Conservation (phyloP, 2,113 vertebrate species). For the Xiphias gladius region DNA sequence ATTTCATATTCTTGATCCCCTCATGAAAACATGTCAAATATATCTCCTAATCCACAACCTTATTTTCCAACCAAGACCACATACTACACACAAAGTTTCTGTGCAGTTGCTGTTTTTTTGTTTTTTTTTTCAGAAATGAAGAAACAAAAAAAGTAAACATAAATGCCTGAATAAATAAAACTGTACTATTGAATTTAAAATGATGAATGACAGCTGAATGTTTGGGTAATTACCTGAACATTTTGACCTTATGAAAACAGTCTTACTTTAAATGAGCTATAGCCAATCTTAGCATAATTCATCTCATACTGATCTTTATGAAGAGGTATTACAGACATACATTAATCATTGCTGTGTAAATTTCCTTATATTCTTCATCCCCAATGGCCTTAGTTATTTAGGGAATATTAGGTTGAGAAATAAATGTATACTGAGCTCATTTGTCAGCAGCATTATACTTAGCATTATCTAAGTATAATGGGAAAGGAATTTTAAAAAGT, state of each 20-base stretch:
- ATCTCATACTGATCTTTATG: constrained; percentile 35
- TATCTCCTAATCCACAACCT: background rate
- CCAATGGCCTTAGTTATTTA: constrained; percentile 11
- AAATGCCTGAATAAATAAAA: no score
- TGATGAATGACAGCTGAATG: constrained; percentile 25
- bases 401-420: constrained; percentile 22
- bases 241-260: constrained; percentile 15
- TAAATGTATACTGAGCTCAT: constrained; percentile 31
- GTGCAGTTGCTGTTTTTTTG: background rate
- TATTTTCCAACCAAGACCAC: background rate
- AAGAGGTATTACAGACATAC: constrained; percentile 22
- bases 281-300: constrained; percentile 24
- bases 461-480: background rate
- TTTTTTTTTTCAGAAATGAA: no score
- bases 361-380: constrained; percentile 17
- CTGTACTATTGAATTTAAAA: background rate
- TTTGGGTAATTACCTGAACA: constrained; percentile 20
- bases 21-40: background rate
- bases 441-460: constrained; percentile 37
- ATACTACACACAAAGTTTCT: background rate
- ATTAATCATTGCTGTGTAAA: constrained; percentile 51
- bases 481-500: background rate
- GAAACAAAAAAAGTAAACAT: no score
- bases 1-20: background rate
- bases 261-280: constrained; percentile 37